phyloP scores from a whole-genome alignment of 2,888 invertebrate genomes.

The Orgyia antiqua region DNA sequence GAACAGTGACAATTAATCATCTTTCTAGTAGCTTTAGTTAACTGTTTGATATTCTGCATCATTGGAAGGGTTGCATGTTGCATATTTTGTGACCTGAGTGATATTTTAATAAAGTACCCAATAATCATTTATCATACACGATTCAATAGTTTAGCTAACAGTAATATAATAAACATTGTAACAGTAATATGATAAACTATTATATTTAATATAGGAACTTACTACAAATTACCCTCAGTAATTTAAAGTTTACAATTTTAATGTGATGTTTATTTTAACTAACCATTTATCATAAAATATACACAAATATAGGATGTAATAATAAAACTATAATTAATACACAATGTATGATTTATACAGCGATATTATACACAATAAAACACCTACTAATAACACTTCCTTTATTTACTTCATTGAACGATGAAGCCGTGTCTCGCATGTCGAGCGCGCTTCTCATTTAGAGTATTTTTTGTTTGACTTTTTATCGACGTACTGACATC shows the following conservation, averaged over 20 bases:
- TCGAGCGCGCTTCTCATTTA: constrained; percentile 54
- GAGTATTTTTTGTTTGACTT: constrained; percentile 60
- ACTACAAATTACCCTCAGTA: no score
- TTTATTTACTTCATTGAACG: constrained; percentile 36
- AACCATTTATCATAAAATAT: not conserved
- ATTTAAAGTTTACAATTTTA: not conserved
- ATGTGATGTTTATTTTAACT: not conserved
- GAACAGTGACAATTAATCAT: constrained; percentile 64
- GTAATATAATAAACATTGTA: not conserved
- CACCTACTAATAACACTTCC: constrained; percentile 42
- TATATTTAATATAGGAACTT: no score
- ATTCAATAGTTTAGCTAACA: constrained; percentile 1
- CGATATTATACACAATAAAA: constrained; percentile 34
- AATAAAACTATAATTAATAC: constrained; percentile 15
- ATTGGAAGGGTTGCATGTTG: constrained; percentile 40
- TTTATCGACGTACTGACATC: constrained; percentile 64
- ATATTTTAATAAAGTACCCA: constrained; percentile 29
- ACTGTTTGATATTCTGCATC: constrained; percentile 38
- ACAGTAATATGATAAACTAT: not conserved
- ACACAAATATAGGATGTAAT: no score
- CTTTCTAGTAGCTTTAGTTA: constrained; percentile 38
- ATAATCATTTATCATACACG: constrained; percentile 31
- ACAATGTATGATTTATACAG: constrained; percentile 36
- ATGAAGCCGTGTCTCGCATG: constrained; percentile 46
- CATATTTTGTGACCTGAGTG: constrained; percentile 20